phyloP scores from a whole-genome alignment of 2,797 vertebrate species.

The Pampus argenteus region DNA sequence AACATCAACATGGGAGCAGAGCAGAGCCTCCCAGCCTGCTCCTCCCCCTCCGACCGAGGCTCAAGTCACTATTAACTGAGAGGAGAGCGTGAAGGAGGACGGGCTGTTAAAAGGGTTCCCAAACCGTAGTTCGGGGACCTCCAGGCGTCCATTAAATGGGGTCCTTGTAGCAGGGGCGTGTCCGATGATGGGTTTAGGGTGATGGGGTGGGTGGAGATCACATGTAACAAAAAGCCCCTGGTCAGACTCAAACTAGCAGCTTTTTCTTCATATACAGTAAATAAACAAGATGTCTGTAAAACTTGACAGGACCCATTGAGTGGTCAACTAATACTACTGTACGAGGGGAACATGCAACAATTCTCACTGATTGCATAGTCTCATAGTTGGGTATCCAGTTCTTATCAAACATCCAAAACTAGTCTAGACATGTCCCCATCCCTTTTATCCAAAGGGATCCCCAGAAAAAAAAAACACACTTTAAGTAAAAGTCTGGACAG shows the following conservation, averaged over 20 bases:
- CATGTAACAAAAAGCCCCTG: no score
- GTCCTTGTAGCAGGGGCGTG: conserved; percentile 16
- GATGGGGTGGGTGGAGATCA: no score
- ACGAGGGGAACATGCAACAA: no score
- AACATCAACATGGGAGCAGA: conserved; percentile 71
- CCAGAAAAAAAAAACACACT: no score
- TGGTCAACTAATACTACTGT: no score
- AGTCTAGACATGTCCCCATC: no score
- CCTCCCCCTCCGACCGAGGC: conserved; percentile 66
- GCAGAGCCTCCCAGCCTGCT: conserved; percentile 66
- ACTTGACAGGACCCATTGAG: background rate
- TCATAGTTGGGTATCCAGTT: no score
- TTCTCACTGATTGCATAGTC: no score
- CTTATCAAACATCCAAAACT: no score
- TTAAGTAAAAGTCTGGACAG: background rate
- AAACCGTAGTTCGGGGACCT: conserved; percentile 48
- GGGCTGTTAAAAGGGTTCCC: conserved; percentile 44
- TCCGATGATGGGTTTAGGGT: background rate
- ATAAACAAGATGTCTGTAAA: background rate
- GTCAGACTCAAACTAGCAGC: no score
- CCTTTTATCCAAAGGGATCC: no score
- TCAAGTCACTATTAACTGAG: conserved; percentile 47
- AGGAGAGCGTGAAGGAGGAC: conserved; percentile 34
- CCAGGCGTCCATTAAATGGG: background rate
- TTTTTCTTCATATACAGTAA: no score